Conservation (phyloP, 2,888 invertebrate genomes). For the Eurytoma californica region DNA sequence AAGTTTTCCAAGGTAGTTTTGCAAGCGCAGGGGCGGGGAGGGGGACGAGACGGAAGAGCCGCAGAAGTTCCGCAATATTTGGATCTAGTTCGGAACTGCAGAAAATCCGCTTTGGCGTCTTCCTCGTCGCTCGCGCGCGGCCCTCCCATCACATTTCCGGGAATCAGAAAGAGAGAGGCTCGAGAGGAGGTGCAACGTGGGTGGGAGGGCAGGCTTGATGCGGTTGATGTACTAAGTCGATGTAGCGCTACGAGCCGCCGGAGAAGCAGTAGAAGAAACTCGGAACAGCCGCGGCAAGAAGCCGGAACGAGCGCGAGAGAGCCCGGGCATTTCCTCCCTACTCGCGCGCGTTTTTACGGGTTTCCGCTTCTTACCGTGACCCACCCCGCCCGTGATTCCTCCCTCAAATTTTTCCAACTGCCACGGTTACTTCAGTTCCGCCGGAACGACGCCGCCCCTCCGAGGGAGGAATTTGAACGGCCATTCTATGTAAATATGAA, state of each 20-base stretch:
- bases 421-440: too few species aligned
- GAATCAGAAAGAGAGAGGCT: slow-evolving; percentile 24
- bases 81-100: slow-evolving; percentile 53
- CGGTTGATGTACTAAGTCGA: slow-evolving; percentile 46
- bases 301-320: slow-evolving; percentile 12
- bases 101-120: slow-evolving; percentile 52
- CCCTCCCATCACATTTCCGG: slow-evolving; percentile 38
- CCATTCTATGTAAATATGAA: too few species aligned
- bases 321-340: neutral
- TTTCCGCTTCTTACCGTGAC: neutral
- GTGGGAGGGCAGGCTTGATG: slow-evolving; percentile 33
- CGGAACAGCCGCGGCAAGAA: slow-evolving; percentile 18
- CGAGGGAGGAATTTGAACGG: too few species aligned
- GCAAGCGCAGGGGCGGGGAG: slow-evolving; percentile 3
- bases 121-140: neutral
- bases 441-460: too few species aligned
- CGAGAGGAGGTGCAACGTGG: neutral
- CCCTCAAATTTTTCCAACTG: neutral
- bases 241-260: slow-evolving; percentile 15
- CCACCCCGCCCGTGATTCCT: neutral
- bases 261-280: slow-evolving; percentile 30
- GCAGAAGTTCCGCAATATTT: slow-evolving; percentile 56
- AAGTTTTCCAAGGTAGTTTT: slow-evolving; percentile 52
- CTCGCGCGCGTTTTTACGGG: neutral
- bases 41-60: slow-evolving; percentile 18